These are phyloP conservation scores for Petroica traversi DNA, from an alignment of 2,113 vertebrate species.

Conservation along the genomic window DNA sequence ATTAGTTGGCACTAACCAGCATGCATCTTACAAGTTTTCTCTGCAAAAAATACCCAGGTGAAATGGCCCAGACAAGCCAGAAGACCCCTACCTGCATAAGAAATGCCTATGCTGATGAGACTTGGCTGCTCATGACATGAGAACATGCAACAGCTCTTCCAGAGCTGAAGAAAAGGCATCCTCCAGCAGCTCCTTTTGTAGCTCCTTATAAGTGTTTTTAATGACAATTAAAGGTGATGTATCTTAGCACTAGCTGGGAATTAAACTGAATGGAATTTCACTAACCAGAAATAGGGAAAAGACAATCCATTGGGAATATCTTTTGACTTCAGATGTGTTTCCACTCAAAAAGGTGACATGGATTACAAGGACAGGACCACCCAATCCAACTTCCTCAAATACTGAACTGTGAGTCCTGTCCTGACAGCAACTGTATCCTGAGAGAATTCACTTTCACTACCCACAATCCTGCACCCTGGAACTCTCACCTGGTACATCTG, in stretches of 20 bases:
- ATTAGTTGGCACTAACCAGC: background rate
- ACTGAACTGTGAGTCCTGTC: background rate
- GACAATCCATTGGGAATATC: background rate
- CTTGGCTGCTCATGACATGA: background rate
- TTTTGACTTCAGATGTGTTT: background rate
- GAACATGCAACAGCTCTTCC: background rate
- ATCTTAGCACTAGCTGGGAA: background rate
- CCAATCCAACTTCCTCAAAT: background rate
- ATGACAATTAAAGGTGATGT: background rate
- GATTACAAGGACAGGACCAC: background rate
- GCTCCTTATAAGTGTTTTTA: background rate
- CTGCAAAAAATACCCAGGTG: background rate
- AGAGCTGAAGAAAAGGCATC: background rate
- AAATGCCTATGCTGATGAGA: background rate
- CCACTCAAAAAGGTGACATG: background rate
- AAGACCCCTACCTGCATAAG: background rate
- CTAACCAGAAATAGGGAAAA: background rate
- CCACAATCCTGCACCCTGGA: background rate
- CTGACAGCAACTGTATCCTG: background rate
- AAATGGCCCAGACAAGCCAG: background rate
- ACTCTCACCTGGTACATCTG: background rate
- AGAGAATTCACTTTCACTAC: background rate
- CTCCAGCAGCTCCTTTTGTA: background rate
- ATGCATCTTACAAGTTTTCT: background rate
- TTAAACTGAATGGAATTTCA: background rate